phyloP scores from a whole-genome alignment of 2,113 vertebrate genomes.

The Podocnemis expansa region DNA sequence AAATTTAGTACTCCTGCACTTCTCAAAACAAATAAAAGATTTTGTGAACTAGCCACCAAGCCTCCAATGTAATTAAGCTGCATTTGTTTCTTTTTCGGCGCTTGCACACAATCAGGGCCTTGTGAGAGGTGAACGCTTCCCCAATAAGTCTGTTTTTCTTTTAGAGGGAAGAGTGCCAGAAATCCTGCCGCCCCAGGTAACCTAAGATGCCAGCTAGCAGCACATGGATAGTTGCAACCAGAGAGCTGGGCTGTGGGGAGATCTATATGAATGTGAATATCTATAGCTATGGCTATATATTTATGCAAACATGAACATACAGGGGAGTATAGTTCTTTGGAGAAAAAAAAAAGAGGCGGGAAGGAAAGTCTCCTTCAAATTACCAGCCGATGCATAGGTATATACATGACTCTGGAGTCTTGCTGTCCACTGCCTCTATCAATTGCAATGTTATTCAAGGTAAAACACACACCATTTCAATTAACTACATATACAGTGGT shows the following conservation, averaged over 20 bases:
- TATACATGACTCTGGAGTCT: conserved; percentile 73
- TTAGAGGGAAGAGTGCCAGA: conserved; percentile 77
- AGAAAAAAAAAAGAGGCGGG: not conserved
- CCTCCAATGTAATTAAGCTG: conserved; percentile 84
- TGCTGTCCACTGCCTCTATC: conserved; percentile 64
- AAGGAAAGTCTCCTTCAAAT: conserved; percentile 49
- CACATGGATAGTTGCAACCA: conserved; percentile 71
- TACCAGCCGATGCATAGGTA: conserved; percentile 65
- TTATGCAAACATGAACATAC: conserved; percentile 45
- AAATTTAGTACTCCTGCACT: conserved; percentile 77
- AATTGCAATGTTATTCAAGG: conserved; percentile 69
- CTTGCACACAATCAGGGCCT: conserved; percentile 80
- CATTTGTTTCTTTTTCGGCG: conserved; percentile 82
- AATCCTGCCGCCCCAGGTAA: conserved; percentile 74
- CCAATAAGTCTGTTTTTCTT: conserved; percentile 80
- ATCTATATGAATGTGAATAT: conserved; percentile 54
- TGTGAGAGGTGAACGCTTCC: conserved; percentile 74
- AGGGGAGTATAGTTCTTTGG: conserved; percentile 49
- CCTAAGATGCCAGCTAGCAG: conserved; percentile 73
- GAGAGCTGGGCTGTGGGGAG: conserved; percentile 68
- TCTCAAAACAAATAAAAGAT: conserved; percentile 86
- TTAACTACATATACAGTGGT: conserved; percentile 50
- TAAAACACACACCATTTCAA: conserved; percentile 74
- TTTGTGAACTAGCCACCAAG: conserved; percentile 81
- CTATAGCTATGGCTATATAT: conserved; percentile 25